Percentiles rank a stretch among this genome's conserved stretches.
Conservation (phyloP, 2,888 invertebrate species). For the Eristalis intricaria region DNA sequence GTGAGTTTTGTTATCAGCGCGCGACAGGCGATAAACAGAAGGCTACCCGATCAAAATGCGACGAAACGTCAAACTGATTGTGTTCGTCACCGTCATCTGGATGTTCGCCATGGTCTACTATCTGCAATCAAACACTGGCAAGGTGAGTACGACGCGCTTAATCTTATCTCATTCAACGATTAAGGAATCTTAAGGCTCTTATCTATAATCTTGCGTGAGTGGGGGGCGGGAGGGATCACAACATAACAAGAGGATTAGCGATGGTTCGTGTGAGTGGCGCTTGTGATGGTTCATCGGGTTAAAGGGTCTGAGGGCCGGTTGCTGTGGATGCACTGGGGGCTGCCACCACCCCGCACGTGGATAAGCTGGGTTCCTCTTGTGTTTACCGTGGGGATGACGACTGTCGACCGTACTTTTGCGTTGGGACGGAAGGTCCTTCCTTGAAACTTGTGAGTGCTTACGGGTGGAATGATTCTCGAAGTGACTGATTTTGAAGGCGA, state of each 20-base stretch:
- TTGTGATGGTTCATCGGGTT: neutral
- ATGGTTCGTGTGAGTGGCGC: no score
- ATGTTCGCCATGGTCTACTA: conserved; percentile 81
- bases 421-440: no score
- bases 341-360: neutral
- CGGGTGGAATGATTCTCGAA: no score
- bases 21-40: neutral
- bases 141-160: conserved; percentile 76
- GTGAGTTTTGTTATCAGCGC: neutral
- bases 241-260: neutral
- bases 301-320: neutral
- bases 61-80: conserved; percentile 80
- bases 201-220: neutral
- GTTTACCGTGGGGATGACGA: no score
- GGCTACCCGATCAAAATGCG: conserved; percentile 76
- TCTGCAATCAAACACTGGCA: conserved; percentile 80
- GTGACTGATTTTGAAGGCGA: no score
- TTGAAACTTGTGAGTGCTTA: no score
- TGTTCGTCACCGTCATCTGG: conserved; percentile 81
- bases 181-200: neutral
- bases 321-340: neutral
- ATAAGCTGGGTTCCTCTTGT: no score
- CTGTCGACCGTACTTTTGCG: no score
- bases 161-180: neutral
- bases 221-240: neutral